Percentiles rank a stretch among this genome's conserved stretches.
Evolutionary conservation across 2,797 vertebrate species (phyloP).

Genomic region (Eulemur mongoz): DNA sequence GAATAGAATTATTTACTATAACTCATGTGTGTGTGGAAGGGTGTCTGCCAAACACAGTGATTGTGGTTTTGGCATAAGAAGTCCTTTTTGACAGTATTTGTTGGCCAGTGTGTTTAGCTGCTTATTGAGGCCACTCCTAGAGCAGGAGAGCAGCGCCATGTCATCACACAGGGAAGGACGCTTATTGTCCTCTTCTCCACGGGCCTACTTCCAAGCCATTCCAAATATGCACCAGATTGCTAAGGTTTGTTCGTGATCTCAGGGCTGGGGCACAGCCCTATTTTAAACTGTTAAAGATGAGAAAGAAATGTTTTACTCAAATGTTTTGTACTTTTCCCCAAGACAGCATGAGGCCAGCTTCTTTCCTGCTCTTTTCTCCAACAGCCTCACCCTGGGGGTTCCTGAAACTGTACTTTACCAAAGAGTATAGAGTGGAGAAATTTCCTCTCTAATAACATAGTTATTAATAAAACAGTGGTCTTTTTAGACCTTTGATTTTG

Average conservation of each 20-base stretch:
- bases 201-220: conserved; percentile 20
- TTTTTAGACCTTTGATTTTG: neutral
- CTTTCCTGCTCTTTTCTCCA: neutral
- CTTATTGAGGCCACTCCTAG: conserved; percentile 29
- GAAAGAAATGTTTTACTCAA: conserved; percentile 12
- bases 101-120: conserved; percentile 29
- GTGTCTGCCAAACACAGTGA: conserved; percentile 55
- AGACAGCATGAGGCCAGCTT: neutral
- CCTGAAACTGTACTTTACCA: neutral
- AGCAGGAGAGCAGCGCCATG: neutral
- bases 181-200: neutral
- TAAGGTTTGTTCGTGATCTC: conserved; percentile 11
- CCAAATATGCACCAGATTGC: neutral
- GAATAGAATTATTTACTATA: conserved; percentile 53
- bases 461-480: neutral
- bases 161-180: conserved; percentile 12
- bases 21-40: conserved; percentile 39
- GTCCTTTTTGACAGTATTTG: conserved; percentile 58
- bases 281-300: conserved; percentile 40
- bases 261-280: neutral
- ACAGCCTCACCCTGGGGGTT: neutral
- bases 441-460: neutral
- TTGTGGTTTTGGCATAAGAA: conserved; percentile 61
- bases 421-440: neutral
- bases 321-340: neutral